Evolutionary conservation across 2,888 invertebrate genomes (phyloP).

Genomic region (Drosophila algonquin): DNA sequence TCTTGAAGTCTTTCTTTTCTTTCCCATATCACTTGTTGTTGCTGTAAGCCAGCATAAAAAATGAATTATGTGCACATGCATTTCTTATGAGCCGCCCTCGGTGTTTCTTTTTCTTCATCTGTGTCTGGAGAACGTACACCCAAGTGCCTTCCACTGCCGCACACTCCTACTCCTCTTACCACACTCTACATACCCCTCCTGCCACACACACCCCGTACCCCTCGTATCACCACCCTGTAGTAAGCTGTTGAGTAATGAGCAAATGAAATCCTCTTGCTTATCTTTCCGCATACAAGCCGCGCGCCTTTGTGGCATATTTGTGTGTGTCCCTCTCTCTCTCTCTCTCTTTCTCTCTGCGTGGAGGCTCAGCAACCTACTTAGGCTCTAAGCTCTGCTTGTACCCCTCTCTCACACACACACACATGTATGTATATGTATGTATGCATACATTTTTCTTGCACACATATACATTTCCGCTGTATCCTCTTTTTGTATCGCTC

Average conservation of each 20-base stretch:
- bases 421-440: background rate
- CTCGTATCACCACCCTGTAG: constrained; percentile 41
- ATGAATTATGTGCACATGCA: constrained; percentile 77
- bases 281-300: constrained; percentile 66
- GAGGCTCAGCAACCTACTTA: constrained; percentile 65
- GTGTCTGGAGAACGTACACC: background rate
- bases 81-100: constrained; percentile 63
- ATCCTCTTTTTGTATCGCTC: constrained; percentile 1
- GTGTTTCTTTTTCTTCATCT: constrained; percentile 23
- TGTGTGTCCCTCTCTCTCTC: constrained; percentile 23
- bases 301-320: constrained; percentile 73
- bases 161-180: constrained; percentile 14
- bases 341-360: background rate
- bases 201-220: background rate
- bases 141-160: background rate
- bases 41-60: constrained; percentile 76
- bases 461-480: constrained; percentile 20
- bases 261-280: constrained; percentile 76
- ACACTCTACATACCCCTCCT: too few relatives aligned
- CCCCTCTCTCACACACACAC: constrained; percentile 5
- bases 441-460: background rate
- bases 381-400: constrained; percentile 48
- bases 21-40: constrained; percentile 36
- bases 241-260: constrained; percentile 77
- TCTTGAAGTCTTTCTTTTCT: background rate